Conservation (phyloP, 2,113 vertebrate species). For the Cygnus atratus region DNA sequence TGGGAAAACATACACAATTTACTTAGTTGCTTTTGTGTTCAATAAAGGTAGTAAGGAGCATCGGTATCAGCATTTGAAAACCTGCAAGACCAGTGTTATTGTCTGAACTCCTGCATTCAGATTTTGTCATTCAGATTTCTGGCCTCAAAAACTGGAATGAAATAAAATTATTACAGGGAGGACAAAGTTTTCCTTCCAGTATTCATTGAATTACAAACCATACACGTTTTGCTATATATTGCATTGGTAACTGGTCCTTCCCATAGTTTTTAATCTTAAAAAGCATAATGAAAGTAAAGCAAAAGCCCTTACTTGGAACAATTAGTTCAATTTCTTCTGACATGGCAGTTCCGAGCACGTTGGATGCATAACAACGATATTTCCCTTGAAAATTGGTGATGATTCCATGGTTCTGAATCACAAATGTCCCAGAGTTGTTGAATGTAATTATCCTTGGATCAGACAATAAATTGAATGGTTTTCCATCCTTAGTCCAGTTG, state of each 20-base stretch:
- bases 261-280: not conserved
- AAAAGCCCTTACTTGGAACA: constrained; percentile 87
- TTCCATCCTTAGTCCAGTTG: constrained; percentile 90
- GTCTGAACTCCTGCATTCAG: not conserved
- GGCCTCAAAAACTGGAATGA: not conserved
- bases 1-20: not conserved
- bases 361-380: constrained; percentile 91
- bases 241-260: not conserved
- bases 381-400: constrained; percentile 89
- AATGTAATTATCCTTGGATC: constrained; percentile 82
- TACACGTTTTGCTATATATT: fast-evolving
- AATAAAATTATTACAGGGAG: not conserved
- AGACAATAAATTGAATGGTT: constrained; percentile 83
- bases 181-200: not conserved
- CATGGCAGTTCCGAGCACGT: constrained; percentile 88
- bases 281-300: not conserved
- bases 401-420: constrained; percentile 89
- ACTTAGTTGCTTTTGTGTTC: not conserved
- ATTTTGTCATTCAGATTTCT: not conserved
- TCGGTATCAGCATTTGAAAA: not conserved
- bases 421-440: constrained; percentile 90
- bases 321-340: constrained; percentile 91
- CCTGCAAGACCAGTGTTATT: not conserved
- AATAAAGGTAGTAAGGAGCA: not conserved
- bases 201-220: not conserved